Base-by-base conservation (phyloP, 2,888 invertebrate species). In the Cristatella mucedo region DNA sequence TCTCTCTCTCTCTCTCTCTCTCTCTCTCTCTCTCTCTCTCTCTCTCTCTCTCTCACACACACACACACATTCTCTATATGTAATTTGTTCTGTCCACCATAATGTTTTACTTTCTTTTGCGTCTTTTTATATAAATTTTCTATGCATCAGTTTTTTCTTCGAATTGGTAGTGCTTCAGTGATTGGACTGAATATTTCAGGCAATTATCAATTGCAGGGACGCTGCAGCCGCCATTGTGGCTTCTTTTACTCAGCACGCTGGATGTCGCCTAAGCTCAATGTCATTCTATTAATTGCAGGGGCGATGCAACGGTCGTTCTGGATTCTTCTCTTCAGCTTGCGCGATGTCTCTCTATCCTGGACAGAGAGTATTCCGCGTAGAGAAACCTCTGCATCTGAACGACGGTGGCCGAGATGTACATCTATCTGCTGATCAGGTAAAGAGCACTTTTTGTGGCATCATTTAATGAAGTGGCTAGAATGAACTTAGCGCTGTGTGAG, bases 311-410 rank as follows among this genome's bases (percentile, higher is more conserved):
- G 87, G 89, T 21, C 76, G 81, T 55, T 75, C 81, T 37, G 91
- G 91, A 9, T 89, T 80, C 68, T 89, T 91, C 61, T 91, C 91
- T 3, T 86, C 87, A 20, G 86, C 86, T 56, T 91, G 91, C 60
- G 87, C 89, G 51, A 82, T 84, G 44, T 80, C 82, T 55, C 69
- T 91, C 42, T 81, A 83, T 57, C 79, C 84, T 29, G 86, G 86
- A 4, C 89, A 91, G 61, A 77, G 80, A 55, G 83, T 87, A 0
- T 70, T 87, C 42, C 87, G 89, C 70, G 89, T 89, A 48, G 78
- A 77, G 1, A 77, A 80, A 54, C 80, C 82, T 62, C 70, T 83
- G 18, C 80, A 87, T 71, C 78, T 89, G 24, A 80, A 82, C 2
- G 52, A 51, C 32, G 82, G 82, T 1, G 66, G 63, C 41, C 81